Evolutionary conservation across 37 sponge, comb jelly and placozoan species (phyloP).

Genomic region (Cladorhizidae sp.): DNA sequence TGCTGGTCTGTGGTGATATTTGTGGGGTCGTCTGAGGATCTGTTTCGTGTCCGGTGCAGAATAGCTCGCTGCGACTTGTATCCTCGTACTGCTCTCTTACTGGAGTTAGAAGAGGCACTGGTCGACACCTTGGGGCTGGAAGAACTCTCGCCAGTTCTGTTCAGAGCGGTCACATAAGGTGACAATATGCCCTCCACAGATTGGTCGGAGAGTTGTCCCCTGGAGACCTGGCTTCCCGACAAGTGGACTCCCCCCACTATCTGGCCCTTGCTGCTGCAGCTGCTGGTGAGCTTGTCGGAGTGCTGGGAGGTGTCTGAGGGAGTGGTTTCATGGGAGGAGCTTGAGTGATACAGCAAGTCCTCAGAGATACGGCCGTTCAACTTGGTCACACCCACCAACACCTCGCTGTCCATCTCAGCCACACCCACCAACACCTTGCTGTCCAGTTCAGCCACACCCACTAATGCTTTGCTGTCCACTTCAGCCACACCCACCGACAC

Average conservation of each 20-base stretch:
- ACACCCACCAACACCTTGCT: too few species aligned
- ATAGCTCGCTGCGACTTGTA: slow-evolving; percentile 20
- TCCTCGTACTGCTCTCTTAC: not conserved
- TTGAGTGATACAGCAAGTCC: not conserved
- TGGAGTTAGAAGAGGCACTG: not conserved
- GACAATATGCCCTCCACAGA: not conserved
- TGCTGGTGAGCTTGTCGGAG: not conserved
- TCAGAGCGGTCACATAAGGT: too few species aligned
- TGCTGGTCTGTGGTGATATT: too few species aligned
- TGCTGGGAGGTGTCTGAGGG: slow-evolving; percentile 2
- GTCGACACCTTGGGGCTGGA: not conserved
- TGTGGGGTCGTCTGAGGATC: not conserved
- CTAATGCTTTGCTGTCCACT: too few species aligned
- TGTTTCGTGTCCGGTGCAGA: slow-evolving; percentile 19
- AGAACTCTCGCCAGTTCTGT: not conserved
- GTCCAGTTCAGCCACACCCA: too few species aligned
- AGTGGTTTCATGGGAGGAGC: not conserved
- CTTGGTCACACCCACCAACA: too few species aligned
- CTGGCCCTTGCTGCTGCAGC: too few species aligned
- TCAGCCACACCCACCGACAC: too few species aligned
- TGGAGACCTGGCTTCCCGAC: not conserved
- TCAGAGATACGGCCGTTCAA: not conserved
- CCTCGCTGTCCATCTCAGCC: too few species aligned
- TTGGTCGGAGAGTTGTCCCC: slow-evolving; percentile 6
- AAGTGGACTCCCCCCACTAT: not conserved